These are phyloP conservation scores for Tricholauxania praeusta DNA, from an alignment of 2,888 invertebrate genomes.

Conservation along the genomic window DNA sequence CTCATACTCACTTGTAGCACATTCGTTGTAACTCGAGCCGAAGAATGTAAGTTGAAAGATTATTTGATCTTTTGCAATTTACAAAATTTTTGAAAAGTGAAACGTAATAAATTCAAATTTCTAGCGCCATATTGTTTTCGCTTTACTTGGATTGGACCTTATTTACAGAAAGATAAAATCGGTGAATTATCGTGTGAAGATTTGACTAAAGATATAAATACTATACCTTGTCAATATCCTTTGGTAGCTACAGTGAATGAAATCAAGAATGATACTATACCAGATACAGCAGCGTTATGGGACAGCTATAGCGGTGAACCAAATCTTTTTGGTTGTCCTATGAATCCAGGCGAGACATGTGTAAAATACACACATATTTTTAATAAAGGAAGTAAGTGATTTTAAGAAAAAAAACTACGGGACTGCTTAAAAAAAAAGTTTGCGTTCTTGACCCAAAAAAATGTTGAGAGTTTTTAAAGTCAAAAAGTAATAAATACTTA, in stretches of 20 bases:
- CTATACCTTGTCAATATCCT: conserved; percentile 75
- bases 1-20: no score
- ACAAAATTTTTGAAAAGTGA: no score
- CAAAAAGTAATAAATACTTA: no score
- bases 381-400: conserved; percentile 72
- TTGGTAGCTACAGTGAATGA: conserved; percentile 74
- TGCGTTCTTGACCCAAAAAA: not conserved
- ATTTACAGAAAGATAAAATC: conserved; percentile 72
- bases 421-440: not conserved
- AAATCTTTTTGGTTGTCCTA: conserved; percentile 71
- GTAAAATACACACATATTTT: conserved; percentile 75
- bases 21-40: no score
- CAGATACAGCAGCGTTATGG: conserved; percentile 75
- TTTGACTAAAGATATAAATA: conserved; percentile 69
- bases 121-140: conserved; percentile 71
- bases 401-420: conserved; percentile 20
- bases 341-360: conserved; percentile 74
- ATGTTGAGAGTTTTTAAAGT: no score
- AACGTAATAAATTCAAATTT: no score
- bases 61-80: no score
- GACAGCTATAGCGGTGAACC: conserved; percentile 67
- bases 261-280: conserved; percentile 69
- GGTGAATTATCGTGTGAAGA: conserved; percentile 71
- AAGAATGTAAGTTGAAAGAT: no score
- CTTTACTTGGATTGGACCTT: conserved; percentile 79